Evolutionary conservation across 2,113 vertebrate genomes (phyloP), one percentile per base, ranked within the genome.

Genomic region (Bujurquina vittata): DNA sequence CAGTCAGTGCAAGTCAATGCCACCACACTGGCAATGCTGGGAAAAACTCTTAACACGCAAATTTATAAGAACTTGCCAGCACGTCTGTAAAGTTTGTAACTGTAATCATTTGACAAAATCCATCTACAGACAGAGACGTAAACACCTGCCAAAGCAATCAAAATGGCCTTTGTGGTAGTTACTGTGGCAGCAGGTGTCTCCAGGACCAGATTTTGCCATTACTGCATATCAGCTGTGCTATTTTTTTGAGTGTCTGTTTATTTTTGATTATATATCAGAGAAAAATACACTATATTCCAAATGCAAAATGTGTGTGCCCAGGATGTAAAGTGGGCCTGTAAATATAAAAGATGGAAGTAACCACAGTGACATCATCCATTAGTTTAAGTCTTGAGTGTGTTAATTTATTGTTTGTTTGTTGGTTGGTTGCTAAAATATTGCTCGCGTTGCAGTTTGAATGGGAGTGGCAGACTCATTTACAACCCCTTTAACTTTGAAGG

Each of bases 11-110:
- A 22, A 31, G 49, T 72, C 3, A 72, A 12, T 14, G 46, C 46
- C 52, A 69, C 17, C 22, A 58, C 33, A 22, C 29, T 57, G 78
- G 59, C 65, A 82, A 60, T 31, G 18, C 74, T 23, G 54, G 54
- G 77, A 59, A 57, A 80, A 84, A 78, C 67, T 73, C 43, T 33
- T 77, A 73, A 87, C 20, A 54, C 33, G 22, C 18, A 33, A 55
- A 73, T 49, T 72, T 17, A 3, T 20, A 72, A 12, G 52, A 52
- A 52, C 17, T 49, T 17, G 2, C 46, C 14, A 49, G 11, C 46
- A 49, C 40, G 0, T 67, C 63, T 29, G 43, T 49, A 49, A 69
- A 46, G 65, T 69, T 52, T 72, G 26, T 29, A 69, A 67, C 43
- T 69, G 15, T 52, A 67, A 67, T 69, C 3, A 69, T 69, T 43